These are phyloP conservation scores for Fundulus diaphanus DNA, from an alignment of 2,797 vertebrate species.

Conservation along the genomic window DNA sequence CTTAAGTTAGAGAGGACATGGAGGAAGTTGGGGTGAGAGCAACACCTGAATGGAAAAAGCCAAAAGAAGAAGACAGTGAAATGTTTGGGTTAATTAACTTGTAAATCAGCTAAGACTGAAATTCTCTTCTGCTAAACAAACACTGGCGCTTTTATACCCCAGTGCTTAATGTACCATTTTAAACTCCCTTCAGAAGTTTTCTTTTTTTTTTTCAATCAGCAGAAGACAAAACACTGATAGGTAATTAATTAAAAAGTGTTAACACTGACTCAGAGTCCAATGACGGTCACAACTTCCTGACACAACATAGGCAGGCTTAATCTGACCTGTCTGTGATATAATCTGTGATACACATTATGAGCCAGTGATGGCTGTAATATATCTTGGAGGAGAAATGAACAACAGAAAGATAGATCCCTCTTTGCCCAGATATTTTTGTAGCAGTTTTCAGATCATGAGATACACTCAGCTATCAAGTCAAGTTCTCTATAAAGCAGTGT, in stretches of 20 bases:
- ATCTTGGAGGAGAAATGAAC: conserved; percentile 10
- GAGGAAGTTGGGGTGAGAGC: no score
- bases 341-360: conserved; percentile 6
- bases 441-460: conserved; percentile 31
- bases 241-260: background rate
- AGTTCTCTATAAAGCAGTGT: conserved; percentile 42
- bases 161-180: background rate
- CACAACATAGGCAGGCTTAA: background rate
- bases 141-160: background rate
- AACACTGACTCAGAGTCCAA: conserved; percentile 7
- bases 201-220: background rate
- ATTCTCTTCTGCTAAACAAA: no score
- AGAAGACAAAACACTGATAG: background rate
- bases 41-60: no score
- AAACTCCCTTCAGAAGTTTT: background rate
- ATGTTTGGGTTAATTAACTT: background rate
- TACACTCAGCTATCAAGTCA: conserved; percentile 15
- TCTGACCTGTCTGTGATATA: background rate
- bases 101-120: no score
- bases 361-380: background rate
- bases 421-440: conserved; percentile 61
- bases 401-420: conserved; percentile 28
- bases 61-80: no score
- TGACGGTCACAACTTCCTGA: background rate
- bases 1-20: no score